These are phyloP conservation scores for Sebastes paucispinis DNA, from an alignment of 2,797 vertebrate species.

Conservation along the genomic window DNA sequence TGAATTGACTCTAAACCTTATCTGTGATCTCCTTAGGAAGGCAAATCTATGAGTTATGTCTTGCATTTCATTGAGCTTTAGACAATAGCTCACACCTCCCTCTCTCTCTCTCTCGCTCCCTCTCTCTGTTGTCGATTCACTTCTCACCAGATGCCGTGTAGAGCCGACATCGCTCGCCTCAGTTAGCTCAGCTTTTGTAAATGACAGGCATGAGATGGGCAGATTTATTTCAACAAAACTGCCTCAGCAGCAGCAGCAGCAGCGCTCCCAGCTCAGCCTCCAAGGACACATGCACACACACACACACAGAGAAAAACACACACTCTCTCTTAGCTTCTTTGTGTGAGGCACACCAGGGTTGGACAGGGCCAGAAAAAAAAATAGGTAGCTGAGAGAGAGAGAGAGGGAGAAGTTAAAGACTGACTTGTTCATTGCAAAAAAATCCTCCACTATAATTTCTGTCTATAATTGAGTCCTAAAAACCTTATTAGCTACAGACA, in stretches of 20 bases:
- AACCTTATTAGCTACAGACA: neutral
- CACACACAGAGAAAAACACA: neutral
- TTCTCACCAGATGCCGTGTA: constrained; percentile 13
- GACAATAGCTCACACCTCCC: neutral
- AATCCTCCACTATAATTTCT: neutral
- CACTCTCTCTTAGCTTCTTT: constrained; percentile 10
- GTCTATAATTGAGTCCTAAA: neutral
- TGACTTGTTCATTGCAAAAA: neutral
- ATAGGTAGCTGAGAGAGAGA: neutral
- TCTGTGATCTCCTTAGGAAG: constrained; percentile 54
- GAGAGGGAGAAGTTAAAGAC: neutral
- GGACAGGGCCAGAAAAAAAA: neutral
- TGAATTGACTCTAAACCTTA: constrained; percentile 59
- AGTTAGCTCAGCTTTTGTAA: constrained; percentile 30
- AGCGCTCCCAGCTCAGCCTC: constrained; percentile 11
- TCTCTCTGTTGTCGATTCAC: neutral
- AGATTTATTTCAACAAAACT: constrained; percentile 52
- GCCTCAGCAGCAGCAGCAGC: constrained; percentile 23
- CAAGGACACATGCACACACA: constrained; percentile 26
- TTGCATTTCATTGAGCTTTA: constrained; percentile 15
- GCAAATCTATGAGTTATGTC: constrained; percentile 58
- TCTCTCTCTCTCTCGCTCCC: neutral
- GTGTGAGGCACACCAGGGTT: neutral
- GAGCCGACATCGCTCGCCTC: neutral
- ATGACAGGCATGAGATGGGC: constrained; percentile 35